phyloP scores from a whole-genome alignment of 2,797 vertebrate species.

The Manis crassicaudata region DNA sequence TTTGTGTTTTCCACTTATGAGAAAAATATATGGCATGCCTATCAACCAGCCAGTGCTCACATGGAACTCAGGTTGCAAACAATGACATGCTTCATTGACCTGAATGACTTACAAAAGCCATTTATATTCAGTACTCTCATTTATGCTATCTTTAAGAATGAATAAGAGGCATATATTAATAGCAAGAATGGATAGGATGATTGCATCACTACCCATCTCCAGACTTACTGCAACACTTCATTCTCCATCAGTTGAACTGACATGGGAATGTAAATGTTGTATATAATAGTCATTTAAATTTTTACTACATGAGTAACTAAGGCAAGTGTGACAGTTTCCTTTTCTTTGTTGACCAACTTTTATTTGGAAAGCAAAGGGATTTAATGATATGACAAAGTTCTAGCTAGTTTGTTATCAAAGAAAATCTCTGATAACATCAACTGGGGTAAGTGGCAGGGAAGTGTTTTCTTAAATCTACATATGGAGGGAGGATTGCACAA shows the following conservation, averaged over 20 bases:
- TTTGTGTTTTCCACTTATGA: conserved; percentile 87
- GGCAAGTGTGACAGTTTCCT: conserved; percentile 56
- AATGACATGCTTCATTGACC: conserved; percentile 89
- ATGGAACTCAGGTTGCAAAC: conserved; percentile 87
- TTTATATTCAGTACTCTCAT: conserved; percentile 90
- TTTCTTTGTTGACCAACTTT: conserved; percentile 69
- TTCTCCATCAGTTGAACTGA: conserved; percentile 85
- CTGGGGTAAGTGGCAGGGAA: neutral
- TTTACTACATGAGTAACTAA: conserved; percentile 63
- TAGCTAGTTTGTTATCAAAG: neutral
- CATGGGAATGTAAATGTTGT: conserved; percentile 81
- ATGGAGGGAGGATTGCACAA: neutral
- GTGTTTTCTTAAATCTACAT: neutral
- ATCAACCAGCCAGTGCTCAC: conserved; percentile 82
- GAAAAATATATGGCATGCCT: conserved; percentile 85
- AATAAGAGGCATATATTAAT: conserved; percentile 89
- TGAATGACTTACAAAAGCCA: conserved; percentile 89
- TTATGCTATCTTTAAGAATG: conserved; percentile 89
- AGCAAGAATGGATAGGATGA: conserved; percentile 85
- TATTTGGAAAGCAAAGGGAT: neutral
- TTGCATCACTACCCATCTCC: conserved; percentile 85
- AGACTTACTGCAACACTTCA: conserved; percentile 85
- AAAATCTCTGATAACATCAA: neutral
- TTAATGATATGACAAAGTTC: neutral
- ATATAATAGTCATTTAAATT: conserved; percentile 80